These are phyloP conservation scores for Ursus arctos DNA, from an alignment of 2,113 vertebrate species.

Conservation along the genomic window DNA sequence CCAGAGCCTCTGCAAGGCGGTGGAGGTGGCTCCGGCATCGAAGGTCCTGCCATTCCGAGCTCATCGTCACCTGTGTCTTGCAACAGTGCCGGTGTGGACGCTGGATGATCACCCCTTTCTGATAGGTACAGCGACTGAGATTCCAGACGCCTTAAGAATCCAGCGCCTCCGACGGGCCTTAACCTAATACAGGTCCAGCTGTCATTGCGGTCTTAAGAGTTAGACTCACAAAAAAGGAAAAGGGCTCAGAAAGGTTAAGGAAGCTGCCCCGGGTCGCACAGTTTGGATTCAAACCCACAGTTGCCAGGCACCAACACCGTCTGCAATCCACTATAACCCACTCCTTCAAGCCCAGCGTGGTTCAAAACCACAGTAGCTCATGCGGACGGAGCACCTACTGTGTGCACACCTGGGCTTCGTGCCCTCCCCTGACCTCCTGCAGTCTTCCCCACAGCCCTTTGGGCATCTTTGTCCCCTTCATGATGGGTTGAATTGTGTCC, in stretches of 20 bases:
- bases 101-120: too few relatives aligned
- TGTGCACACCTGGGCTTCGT: too few relatives aligned
- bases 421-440: background rate
- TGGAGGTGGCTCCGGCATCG: fast-evolving
- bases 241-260: background rate
- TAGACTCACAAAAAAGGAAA: background rate
- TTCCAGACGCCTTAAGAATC: background rate
- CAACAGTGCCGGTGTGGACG: background rate
- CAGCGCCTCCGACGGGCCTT: background rate
- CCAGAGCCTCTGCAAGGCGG: background rate
- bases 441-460: background rate
- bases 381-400: background rate
- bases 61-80: background rate
- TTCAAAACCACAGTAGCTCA: background rate
- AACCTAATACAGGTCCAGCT: fast-evolving
- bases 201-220: background rate
- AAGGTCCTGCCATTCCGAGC: too few relatives aligned
- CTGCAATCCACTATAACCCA: background rate
- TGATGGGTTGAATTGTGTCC: background rate
- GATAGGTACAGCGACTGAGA: background rate
- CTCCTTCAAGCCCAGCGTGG: background rate
- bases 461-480: background rate
- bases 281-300: background rate
- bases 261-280: background rate
- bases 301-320: background rate